Conservation (phyloP, 1,140 invertebrate species). For the Cydia splendana region DNA sequence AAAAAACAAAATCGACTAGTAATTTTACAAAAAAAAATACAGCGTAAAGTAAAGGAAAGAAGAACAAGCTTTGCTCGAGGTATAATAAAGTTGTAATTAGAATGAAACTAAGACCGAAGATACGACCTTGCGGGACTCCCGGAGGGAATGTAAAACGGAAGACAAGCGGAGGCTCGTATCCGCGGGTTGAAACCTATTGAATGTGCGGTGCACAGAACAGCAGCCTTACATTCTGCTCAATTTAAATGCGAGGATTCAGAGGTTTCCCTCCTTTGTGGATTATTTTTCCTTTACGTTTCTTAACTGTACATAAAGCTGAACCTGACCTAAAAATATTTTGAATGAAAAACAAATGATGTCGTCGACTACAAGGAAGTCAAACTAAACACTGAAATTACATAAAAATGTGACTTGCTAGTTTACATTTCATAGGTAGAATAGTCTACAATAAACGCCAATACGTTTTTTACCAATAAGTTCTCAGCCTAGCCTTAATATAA, state of each 20-base stretch:
- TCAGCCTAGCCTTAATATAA: no score
- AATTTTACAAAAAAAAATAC: neutral
- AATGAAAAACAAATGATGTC: no score
- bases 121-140: constrained; percentile 8
- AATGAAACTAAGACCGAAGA: neutral
- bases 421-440: no score
- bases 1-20: constrained; percentile 22
- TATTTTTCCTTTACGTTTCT: neutral
- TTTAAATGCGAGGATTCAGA: constrained; percentile 15
- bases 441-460: no score
- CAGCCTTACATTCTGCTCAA: constrained; percentile 1
- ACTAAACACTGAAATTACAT: no score
- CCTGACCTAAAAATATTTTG: no score
- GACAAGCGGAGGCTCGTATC: no score
- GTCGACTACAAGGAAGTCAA: no score
- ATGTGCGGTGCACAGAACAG: constrained; percentile 11
- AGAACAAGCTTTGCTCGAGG: neutral
- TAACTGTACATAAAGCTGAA: no score
- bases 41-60: neutral
- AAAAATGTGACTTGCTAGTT: no score
- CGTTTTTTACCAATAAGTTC: no score
- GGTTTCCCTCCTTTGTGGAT: constrained; percentile 6
- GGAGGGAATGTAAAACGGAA: constrained; percentile 18
- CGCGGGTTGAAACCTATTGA: constrained; percentile 2
- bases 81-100: neutral